Conservation (phyloP, 2,113 vertebrate species). For the Patagioenas fasciata region DNA sequence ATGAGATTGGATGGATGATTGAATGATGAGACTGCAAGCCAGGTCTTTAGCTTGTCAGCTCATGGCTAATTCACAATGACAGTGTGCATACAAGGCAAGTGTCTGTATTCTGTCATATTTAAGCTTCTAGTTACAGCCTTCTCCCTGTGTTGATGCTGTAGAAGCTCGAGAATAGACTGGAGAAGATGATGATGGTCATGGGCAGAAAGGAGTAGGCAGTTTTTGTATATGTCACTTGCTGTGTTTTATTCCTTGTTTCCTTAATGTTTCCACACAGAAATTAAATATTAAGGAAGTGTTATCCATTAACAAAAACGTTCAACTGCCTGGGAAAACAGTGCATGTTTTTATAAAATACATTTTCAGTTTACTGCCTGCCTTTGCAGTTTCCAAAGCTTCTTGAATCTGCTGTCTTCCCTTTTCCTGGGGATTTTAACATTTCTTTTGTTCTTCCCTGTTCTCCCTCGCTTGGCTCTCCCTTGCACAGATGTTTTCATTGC, state of each 20-base stretch:
- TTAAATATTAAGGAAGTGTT: neutral
- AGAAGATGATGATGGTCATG: neutral
- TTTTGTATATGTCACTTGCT: neutral
- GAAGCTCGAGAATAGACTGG: neutral
- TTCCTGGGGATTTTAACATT: neutral
- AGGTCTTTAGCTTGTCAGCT: slow-evolving; percentile 70
- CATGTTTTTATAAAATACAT: neutral
- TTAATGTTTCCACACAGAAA: neutral
- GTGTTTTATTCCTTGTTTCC: neutral
- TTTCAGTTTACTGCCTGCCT: neutral
- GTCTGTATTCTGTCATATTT: slow-evolving; percentile 52
- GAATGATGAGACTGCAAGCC: slow-evolving; percentile 71
- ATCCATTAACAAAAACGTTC: neutral
- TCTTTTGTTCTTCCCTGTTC: neutral
- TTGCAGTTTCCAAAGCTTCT: neutral
- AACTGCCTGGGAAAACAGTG: neutral
- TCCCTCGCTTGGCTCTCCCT: neutral
- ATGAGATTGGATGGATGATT: slow-evolving; percentile 69
- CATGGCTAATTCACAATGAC: slow-evolving; percentile 52
- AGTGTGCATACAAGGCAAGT: slow-evolving; percentile 56
- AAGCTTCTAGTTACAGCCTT: slow-evolving; percentile 34
- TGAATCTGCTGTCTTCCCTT: neutral
- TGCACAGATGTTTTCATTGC: neutral
- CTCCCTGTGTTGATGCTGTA: neutral
- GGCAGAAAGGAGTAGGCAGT: neutral